phyloP scores from a whole-genome alignment of 2,797 vertebrate genomes.

The Petrocephalus schoutedeni region DNA sequence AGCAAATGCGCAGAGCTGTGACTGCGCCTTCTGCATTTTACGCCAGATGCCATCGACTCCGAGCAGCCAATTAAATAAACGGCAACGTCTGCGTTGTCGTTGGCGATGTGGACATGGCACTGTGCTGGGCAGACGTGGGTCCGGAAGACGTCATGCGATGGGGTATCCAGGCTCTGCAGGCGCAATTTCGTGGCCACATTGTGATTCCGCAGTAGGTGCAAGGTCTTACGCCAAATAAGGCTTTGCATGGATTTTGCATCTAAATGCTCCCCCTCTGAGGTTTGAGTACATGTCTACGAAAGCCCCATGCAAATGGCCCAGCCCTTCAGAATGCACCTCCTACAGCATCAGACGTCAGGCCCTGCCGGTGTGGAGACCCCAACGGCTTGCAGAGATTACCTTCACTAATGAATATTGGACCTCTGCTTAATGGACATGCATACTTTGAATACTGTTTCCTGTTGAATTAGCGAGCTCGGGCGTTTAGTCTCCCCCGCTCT shows the following conservation, averaged over 20 bases:
- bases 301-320: slow-evolving; percentile 19
- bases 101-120: no score
- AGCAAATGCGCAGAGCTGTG: neutral
- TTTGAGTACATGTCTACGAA: slow-evolving; percentile 26
- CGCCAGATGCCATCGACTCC: neutral
- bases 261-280: slow-evolving; percentile 27
- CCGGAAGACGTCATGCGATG: neutral
- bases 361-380: slow-evolving; percentile 36
- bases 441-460: slow-evolving; percentile 60
- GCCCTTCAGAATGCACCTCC: slow-evolving; percentile 6
- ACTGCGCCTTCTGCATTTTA: neutral
- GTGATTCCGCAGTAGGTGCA: slow-evolving; percentile 26
- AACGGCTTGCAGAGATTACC: slow-evolving; percentile 46
- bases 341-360: slow-evolving; percentile 19
- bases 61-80: neutral
- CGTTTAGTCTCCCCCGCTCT: slow-evolving; percentile 73
- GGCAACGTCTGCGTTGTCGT: no score
- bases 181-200: slow-evolving; percentile 26
- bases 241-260: slow-evolving; percentile 29
- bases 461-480: slow-evolving; percentile 68
- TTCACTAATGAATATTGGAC: slow-evolving; percentile 50
- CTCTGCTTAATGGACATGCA: slow-evolving; percentile 51
- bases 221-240: slow-evolving; percentile 28
- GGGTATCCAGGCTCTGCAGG: neutral
- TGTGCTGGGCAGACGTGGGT: neutral